Evolutionary conservation across 2,113 vertebrate species (phyloP).

Genomic region (Rattus rattus): DNA sequence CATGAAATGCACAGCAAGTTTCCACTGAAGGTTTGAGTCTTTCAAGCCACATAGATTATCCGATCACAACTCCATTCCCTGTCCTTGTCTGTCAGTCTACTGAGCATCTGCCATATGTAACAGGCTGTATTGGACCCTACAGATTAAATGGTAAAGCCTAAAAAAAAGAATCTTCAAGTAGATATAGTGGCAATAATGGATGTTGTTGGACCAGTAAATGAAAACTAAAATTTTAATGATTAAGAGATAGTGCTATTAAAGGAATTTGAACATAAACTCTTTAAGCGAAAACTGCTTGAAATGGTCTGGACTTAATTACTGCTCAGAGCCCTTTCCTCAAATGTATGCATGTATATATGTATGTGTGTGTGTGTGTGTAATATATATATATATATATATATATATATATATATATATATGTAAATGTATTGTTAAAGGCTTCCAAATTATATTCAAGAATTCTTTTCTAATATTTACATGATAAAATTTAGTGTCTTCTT

Average conservation of each 20-base stretch:
- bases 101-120: not conserved
- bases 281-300: not conserved
- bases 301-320: constrained; percentile 25
- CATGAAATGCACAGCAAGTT: not conserved
- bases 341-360: not conserved
- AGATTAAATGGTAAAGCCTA: constrained; percentile 11
- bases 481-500: constrained; percentile 31
- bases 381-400: not conserved
- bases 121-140: not conserved
- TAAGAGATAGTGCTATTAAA: constrained; percentile 22
- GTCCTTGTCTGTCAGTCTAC: not conserved
- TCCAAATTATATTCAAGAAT: not conserved
- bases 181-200: not conserved
- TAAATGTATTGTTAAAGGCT: not conserved
- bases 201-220: constrained; percentile 39
- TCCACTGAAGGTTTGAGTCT: not conserved
- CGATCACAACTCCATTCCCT: not conserved
- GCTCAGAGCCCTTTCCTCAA: constrained; percentile 9
- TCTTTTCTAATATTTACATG: not conserved
- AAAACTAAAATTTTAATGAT: constrained; percentile 44
- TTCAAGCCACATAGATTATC: constrained; percentile 33
- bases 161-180: not conserved
- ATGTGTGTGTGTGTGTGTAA: not conserved
- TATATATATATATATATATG: not conserved
- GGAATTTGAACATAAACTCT: constrained; percentile 14